A percentile compares a stretch with the other conserved stretches of the same genome.
phyloP scores from a whole-genome alignment of 2,797 vertebrate genomes.

The Acanthurus lineatus region DNA sequence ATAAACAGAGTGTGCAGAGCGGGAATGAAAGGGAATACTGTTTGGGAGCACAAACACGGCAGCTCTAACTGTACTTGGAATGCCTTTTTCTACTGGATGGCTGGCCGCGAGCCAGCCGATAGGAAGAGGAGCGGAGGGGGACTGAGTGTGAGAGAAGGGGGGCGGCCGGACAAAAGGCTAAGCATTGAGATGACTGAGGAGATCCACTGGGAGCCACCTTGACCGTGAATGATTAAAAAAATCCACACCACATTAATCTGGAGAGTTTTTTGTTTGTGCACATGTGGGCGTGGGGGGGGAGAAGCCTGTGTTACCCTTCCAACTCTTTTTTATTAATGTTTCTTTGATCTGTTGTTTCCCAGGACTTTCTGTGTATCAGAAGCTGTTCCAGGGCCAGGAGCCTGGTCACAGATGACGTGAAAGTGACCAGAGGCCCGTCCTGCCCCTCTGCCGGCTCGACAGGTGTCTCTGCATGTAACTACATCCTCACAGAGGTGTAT shows the following conservation, averaged over 20 bases:
- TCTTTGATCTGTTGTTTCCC: conserved; percentile 40
- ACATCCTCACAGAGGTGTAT: conserved; percentile 69
- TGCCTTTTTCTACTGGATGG: conserved; percentile 80
- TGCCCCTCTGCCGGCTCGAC: conserved; percentile 71
- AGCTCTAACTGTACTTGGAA: conserved; percentile 80
- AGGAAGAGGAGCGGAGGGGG: conserved; percentile 44
- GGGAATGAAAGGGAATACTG: conserved; percentile 89
- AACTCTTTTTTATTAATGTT: conserved; percentile 9
- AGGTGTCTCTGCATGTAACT: conserved; percentile 84
- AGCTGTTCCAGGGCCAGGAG: conserved; percentile 75
- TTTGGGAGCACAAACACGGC: conserved; percentile 86
- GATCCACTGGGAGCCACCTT: conserved; percentile 42
- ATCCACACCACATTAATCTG: conserved; percentile 19
- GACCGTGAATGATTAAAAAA: conserved; percentile 41
- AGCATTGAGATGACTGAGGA: conserved; percentile 33
- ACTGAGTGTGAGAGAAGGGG: conserved; percentile 3
- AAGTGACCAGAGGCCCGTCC: conserved; percentile 56
- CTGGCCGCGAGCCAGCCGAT: conserved; percentile 77
- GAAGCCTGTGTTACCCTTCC: conserved; percentile 1
- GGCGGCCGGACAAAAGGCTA: conserved; percentile 45
- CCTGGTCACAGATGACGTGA: conserved; percentile 82
- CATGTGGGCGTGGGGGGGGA: neutral
- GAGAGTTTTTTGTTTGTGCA: conserved; percentile 15
- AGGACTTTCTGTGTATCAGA: conserved; percentile 81
- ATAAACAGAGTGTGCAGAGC: conserved; percentile 84